Conservation (phyloP, 2,888 invertebrate genomes). For the Scaeva pyrastri region DNA sequence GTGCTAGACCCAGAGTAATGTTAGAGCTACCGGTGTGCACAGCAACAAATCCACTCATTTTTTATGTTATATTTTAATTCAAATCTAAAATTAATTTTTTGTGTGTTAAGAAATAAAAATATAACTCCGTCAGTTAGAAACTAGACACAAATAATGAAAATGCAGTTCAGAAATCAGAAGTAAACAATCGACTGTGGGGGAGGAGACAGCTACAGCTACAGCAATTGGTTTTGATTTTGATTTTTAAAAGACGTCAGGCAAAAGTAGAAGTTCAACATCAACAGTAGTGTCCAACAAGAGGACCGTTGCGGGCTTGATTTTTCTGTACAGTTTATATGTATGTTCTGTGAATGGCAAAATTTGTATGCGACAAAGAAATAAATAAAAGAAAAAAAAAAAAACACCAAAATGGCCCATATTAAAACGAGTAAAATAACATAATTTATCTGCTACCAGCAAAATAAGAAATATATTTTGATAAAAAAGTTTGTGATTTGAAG, state of each 20-base stretch:
- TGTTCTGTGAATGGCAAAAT: no score
- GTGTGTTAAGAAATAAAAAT: constrained; percentile 25
- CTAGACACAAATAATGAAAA: constrained; percentile 6
- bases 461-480: no score
- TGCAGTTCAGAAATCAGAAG: constrained; percentile 44
- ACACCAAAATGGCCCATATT: no score
- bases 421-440: no score
- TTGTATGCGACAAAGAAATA: no score
- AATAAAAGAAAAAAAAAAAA: no score
- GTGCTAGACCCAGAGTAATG: background rate
- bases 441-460: no score
- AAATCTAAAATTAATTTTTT: constrained; percentile 11
- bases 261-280: constrained; percentile 44
- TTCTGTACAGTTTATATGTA: no score
- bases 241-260: constrained; percentile 53
- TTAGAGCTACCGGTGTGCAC: constrained; percentile 89
- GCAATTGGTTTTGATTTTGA: constrained; percentile 4
- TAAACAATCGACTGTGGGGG: constrained; percentile 51
- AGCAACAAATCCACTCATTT: constrained; percentile 88
- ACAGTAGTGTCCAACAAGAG: constrained; percentile 9
- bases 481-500: no score
- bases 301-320: no score
- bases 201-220: background rate
- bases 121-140: constrained; percentile 42
- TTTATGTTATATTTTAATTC: background rate